Evolutionary conservation across 2,113 vertebrate genomes (phyloP), one percentile per base, ranked within the genome.

Genomic region (Oophaga pumilio): DNA sequence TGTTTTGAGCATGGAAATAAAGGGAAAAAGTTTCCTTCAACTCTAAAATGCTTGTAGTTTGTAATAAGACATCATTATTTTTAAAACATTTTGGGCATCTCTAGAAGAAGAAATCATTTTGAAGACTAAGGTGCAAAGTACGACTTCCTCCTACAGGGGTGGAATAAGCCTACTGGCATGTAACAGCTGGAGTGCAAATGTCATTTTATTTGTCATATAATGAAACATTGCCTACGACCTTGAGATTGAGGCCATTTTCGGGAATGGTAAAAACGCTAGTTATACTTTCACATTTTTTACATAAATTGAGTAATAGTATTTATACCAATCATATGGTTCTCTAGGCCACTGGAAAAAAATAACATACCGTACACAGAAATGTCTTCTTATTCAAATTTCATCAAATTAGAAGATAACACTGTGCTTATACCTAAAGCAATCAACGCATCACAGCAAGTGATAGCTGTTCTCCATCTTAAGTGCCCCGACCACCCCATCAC

Each of bases 351-450:
- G 43, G 57, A 28, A 71, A 69, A 18, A 50, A 15, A 84, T 57
- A 50, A 18, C 43, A 8, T 69, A 66, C 8, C 52, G 49, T 50
- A 57, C 15, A 80, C 28, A 56, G 64, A 52, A 11, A 15, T 73
- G n/a, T 56, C 18, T 59, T 20, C 33, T 43, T 43, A 43, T 43
- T 43, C 33, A 43, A 43, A 43, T 43, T 43, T 43, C 33, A 22
- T 62, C 22, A 62, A 13, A 84, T 56, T 33, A 69, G 13, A 68
- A 84, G 20, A 71, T 85, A 74, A 74, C 71, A 85, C 83, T 85
- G 68, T 74, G 83, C 83, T 85, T 85, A 74, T 74, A 33, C 56
- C 53, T 53, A 14, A 84, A 71, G 14, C 17, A 15, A 53, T n/a
- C 73, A 43, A 43, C 33, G 5, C 49, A 56, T 57, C 50, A 14